Conservation (phyloP, 2,113 vertebrate species). For the Phalacrocorax pelagicus region DNA sequence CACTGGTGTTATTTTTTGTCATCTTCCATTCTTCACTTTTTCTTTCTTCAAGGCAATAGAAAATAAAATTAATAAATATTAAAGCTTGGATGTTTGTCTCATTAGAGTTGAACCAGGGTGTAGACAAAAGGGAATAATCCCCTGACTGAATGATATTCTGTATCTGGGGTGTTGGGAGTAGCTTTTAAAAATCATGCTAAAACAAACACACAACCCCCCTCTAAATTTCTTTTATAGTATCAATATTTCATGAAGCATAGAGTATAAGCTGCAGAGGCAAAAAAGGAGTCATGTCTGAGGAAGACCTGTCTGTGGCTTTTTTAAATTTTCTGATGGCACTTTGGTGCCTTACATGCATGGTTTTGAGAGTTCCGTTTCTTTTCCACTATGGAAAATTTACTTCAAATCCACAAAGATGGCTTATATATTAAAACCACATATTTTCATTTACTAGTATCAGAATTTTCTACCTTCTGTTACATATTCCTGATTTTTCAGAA, state of each 20-base stretch:
- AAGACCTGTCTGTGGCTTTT: not conserved
- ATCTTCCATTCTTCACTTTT: not conserved
- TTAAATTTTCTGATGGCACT: not conserved
- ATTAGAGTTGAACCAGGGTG: not conserved
- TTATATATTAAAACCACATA: not conserved
- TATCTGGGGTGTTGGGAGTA: not conserved
- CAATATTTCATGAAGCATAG: not conserved
- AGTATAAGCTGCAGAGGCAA: not conserved
- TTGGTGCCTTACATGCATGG: not conserved
- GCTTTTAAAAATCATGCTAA: not conserved
- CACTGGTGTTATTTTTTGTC: not conserved
- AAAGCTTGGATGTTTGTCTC: not conserved
- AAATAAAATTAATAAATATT: not conserved
- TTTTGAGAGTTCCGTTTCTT: not conserved
- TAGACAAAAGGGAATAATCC: not conserved
- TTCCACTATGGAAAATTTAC: not conserved
- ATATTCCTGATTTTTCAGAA: not conserved
- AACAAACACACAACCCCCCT: not conserved
- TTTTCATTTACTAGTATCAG: not conserved
- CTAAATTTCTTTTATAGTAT: not conserved
- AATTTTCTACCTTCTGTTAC: not conserved
- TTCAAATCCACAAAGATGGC: not conserved
- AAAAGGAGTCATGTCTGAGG: not conserved
- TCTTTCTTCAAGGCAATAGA: not conserved
- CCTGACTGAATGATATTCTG: not conserved